These are phyloP conservation scores for Argyresthia albistria DNA, from an alignment of 2,888 invertebrate species.

Conservation along the genomic window DNA sequence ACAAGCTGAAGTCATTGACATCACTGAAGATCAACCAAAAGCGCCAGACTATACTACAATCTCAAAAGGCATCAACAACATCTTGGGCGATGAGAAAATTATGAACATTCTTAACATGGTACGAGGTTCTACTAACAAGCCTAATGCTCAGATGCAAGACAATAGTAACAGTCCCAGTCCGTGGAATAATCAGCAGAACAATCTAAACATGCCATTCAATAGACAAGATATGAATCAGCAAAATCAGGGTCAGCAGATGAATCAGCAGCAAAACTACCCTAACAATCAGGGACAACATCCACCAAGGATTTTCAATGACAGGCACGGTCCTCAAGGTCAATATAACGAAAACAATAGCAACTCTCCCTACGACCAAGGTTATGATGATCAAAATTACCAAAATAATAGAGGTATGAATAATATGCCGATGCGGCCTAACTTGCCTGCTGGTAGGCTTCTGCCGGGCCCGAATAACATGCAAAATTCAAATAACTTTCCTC, in stretches of 20 bases:
- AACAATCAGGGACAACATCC: background rate
- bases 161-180: background rate
- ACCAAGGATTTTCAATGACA: background rate
- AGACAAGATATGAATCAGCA: slow-evolving; percentile 11
- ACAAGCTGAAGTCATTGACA: slow-evolving; percentile 38
- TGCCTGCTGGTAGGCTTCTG: slow-evolving; percentile 19
- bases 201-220: slow-evolving; percentile 2
- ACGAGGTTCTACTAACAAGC: background rate
- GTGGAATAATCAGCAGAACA: background rate
- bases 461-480: slow-evolving; percentile 10
- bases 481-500: background rate
- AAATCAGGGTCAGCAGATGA: background rate
- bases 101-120: slow-evolving; percentile 72
- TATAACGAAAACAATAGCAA: slow-evolving; percentile 24
- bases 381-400: slow-evolving; percentile 16
- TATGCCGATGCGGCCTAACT: slow-evolving; percentile 16
- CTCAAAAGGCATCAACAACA: slow-evolving; percentile 74
- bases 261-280: background rate
- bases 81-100: slow-evolving; percentile 75
- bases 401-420: slow-evolving; percentile 3
- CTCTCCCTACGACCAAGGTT: slow-evolving; percentile 18
- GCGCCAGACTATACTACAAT: slow-evolving; percentile 71
- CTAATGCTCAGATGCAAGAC: background rate
- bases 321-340: slow-evolving; percentile 19
- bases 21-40: slow-evolving; percentile 26